Evolutionary conservation across 2,797 vertebrate species (phyloP).

Genomic region (Lutjanus argentimaculatus): DNA sequence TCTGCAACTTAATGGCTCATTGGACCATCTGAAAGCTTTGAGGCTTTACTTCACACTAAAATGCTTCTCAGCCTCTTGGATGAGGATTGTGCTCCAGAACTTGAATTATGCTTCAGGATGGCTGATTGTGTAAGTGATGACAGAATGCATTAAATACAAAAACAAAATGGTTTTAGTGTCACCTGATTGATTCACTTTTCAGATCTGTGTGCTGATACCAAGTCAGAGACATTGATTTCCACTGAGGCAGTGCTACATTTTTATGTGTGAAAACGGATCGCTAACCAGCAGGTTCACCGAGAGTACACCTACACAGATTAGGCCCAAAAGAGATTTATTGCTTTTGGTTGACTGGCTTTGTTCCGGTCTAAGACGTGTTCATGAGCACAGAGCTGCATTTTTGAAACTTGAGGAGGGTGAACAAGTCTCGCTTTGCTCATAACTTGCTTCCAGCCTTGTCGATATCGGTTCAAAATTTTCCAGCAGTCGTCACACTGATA

Average conservation of each 20-base stretch:
- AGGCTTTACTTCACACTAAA: constrained; percentile 72
- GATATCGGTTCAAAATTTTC: neutral
- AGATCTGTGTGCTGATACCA: neutral
- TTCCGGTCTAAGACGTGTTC: neutral
- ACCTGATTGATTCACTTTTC: constrained; percentile 35
- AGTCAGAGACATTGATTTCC: constrained; percentile 10
- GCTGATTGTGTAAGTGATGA: constrained; percentile 66
- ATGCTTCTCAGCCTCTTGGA: constrained; percentile 56
- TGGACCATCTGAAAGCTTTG: constrained; percentile 42
- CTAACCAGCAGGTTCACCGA: constrained; percentile 23
- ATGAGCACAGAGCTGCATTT: constrained; percentile 8
- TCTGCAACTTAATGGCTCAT: constrained; percentile 40
- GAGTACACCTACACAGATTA: constrained; percentile 7
- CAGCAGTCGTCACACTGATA: neutral
- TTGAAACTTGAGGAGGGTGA: constrained; percentile 28
- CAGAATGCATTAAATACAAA: constrained; percentile 78
- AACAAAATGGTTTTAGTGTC: constrained; percentile 39
- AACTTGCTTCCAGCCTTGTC: neutral
- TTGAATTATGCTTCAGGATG: constrained; percentile 60
- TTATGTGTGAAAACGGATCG: neutral
- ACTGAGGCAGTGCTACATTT: constrained; percentile 21
- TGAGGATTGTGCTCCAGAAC: constrained; percentile 49
- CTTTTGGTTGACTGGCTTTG: constrained; percentile 31
- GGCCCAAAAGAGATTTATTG: neutral
- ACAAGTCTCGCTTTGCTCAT: constrained; percentile 41